A percentile compares a stretch with the other conserved stretches of the same genome.
phyloP scores from a whole-genome alignment of 2,888 invertebrate genomes.

The Aleiodes leptofemur region DNA sequence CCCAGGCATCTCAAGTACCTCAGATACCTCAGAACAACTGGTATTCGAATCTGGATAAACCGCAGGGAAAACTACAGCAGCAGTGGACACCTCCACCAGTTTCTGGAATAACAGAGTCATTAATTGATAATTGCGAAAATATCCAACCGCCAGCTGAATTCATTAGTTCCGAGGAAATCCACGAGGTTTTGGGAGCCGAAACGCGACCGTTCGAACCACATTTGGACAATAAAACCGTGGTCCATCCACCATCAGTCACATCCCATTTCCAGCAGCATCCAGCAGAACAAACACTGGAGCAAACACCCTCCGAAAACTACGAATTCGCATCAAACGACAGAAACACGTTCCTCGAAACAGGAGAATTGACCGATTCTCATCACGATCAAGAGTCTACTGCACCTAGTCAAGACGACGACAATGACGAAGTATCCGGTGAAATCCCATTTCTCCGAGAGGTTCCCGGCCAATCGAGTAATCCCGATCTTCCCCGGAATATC shows the following conservation, averaged over 20 bases:
- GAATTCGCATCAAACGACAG: slow-evolving; percentile 74
- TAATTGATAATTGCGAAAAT: slow-evolving; percentile 71
- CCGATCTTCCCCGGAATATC: slow-evolving; percentile 71
- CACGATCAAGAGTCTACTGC: slow-evolving; percentile 69
- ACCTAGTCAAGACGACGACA: slow-evolving; percentile 72
- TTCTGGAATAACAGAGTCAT: slow-evolving; percentile 58
- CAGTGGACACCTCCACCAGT: slow-evolving; percentile 47
- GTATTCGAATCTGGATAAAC: slow-evolving; percentile 61
- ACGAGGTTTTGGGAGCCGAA: slow-evolving; percentile 61
- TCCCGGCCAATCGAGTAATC: slow-evolving; percentile 71
- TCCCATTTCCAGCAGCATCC: not conserved
- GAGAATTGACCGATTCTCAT: slow-evolving; percentile 73
- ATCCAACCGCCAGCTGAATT: slow-evolving; percentile 70
- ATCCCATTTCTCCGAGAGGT: slow-evolving; percentile 73
- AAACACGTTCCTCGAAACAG: slow-evolving; percentile 74
- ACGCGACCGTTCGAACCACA: slow-evolving; percentile 54
- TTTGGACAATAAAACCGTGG: slow-evolving; percentile 42
- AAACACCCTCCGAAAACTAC: slow-evolving; percentile 53
- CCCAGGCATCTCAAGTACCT: slow-evolving; percentile 53
- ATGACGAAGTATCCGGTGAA: slow-evolving; percentile 73
- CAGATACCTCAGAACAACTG: slow-evolving; percentile 56
- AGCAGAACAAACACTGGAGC: not conserved
- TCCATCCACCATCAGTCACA: not conserved
- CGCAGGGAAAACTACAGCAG: slow-evolving; percentile 40
- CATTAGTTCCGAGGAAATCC: slow-evolving; percentile 56